Evolutionary conservation across 2,888 invertebrate species (phyloP).

Genomic region (Ichneumoninae sp.): DNA sequence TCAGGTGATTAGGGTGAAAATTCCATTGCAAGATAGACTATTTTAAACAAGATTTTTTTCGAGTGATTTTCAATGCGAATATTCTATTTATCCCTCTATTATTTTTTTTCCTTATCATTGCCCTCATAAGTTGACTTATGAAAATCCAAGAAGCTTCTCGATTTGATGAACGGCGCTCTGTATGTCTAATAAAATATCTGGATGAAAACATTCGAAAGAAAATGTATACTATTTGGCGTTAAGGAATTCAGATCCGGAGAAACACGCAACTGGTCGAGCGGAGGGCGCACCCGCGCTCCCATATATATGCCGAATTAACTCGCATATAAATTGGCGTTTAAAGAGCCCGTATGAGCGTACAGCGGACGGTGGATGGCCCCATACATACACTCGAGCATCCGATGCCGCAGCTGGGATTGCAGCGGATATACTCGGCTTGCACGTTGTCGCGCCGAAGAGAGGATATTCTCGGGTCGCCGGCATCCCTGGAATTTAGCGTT

Average conservation of each 20-base stretch:
- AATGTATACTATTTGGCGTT: conserved; percentile 15
- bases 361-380: conserved; percentile 21
- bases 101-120: no score
- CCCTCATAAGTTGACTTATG: no score
- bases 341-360: conserved; percentile 51
- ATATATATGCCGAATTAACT: conserved; percentile 57
- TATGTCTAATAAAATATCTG: no score
- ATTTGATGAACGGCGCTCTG: no score
- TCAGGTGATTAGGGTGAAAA: no score
- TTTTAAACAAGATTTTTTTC: no score
- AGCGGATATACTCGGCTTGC: conserved; percentile 30
- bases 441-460: conserved; percentile 29
- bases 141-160: no score
- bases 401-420: conserved; percentile 53
- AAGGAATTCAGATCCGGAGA: conserved; percentile 46
- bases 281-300: conserved; percentile 14
- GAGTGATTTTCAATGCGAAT: no score
- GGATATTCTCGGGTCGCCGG: conserved; percentile 61
- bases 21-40: no score
- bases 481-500: conserved; percentile 49
- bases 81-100: no score
- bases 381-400: conserved; percentile 18
- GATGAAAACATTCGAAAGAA: no score
- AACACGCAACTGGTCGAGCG: conserved; percentile 20
- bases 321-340: conserved; percentile 69